Percentiles rank a stretch among this genome's conserved stretches.
Evolutionary conservation across 2,797 vertebrate species (phyloP).

Genomic region (Brachyrhaphis roseni): DNA sequence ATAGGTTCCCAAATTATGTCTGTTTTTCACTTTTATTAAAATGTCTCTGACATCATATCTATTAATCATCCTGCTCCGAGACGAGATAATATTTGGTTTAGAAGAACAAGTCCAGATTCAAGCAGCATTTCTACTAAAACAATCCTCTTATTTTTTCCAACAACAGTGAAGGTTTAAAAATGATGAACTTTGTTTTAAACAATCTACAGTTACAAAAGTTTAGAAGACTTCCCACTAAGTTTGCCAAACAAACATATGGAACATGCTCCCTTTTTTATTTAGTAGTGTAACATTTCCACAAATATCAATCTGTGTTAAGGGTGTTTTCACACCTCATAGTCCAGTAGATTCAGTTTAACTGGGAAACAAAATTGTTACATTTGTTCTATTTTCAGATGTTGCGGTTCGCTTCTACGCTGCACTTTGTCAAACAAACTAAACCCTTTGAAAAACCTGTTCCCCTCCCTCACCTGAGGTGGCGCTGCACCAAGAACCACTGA

Average conservation of each 20-base stretch:
- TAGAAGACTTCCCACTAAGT: not conserved
- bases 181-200: not conserved
- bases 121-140: not conserved
- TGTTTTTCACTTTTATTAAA: constrained; percentile 24
- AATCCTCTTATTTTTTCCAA: not conserved
- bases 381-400: no score
- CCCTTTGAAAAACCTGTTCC: no score
- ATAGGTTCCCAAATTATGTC: constrained; percentile 6
- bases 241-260: not conserved
- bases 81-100: not conserved
- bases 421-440: no score
- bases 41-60: constrained; percentile 3
- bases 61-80: not conserved
- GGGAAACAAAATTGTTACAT: no score
- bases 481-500: no score
- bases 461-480: no score
- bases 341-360: no score
- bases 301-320: not conserved
- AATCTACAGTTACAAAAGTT: not conserved
- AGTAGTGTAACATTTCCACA: not conserved
- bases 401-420: no score
- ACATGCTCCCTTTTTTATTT: not conserved
- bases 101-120: not conserved
- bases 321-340: no score
- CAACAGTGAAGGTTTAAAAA: not conserved